Base-by-base conservation (phyloP, 2,113 vertebrate species). In the Riparia riparia region DNA sequence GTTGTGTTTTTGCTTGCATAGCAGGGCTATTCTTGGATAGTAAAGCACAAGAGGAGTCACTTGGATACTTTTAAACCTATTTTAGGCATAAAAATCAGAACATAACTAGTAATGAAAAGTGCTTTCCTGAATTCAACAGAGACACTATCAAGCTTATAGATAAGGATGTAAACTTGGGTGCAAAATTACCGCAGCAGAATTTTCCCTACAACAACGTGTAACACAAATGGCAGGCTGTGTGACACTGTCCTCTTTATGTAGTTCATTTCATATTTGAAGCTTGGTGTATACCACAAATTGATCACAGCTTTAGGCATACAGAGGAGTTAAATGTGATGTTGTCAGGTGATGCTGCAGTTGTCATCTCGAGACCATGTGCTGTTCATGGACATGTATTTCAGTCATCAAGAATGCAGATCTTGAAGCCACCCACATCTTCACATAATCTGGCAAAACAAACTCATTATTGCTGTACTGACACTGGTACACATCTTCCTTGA, bases 31-130 rank as follows among this genome's bases (percentile, higher is more conserved):
- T 84, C 56, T 93, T 92, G 50, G 37, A 73, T 82, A 79, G 72
- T 82, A 64, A 71, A 93, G 64, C 60, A 64, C 79, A 83, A 70
- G 79, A 83, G 79, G 68, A 95, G 86, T 79, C 54, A 69, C 65
- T 39, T 90, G 39, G 44, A 31, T 73, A 41, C 34, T 61, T 95
- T 85, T 74, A 85, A 94, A 87, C 47, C 22, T 77, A 20, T 68
- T 85, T 34, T 71, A 34, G n/a, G 49, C 21, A 28, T 28, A 73
- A 91, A 93, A 90, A 41, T 60, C 42, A 82, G 61, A 73, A 61
- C 29, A 15, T 68, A 64, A 68, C 28, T 63, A 81, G 12, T 39
- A 60, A 37, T 57, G 44, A 60, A 65, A 84, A 73, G 28, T 61
- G 18, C 28, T 83, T 77, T 72, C 31, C 39, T 81, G 53, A 69